Evolutionary conservation across 1,140 invertebrate species (phyloP).

Genomic region (Euschistus heros): DNA sequence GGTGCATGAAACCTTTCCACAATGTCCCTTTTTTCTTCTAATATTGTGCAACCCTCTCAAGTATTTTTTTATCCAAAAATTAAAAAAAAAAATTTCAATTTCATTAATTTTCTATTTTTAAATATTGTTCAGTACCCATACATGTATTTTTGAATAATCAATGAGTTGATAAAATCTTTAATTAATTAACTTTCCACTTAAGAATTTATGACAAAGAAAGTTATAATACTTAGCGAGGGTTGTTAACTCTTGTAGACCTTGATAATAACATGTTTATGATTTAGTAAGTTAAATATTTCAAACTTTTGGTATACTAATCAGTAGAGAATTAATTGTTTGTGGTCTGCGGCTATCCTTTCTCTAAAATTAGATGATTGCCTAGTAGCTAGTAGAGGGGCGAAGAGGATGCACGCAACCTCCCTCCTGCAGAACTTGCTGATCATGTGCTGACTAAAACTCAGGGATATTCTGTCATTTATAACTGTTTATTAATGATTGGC

Average conservation of each 20-base stretch:
- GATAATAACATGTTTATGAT: background rate
- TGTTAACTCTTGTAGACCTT: background rate
- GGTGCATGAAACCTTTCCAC: conserved; percentile 8
- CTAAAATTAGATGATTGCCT: conserved; percentile 13
- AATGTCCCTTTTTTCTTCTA: background rate
- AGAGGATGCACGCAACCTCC: conserved; percentile 14
- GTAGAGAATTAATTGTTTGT: conserved; percentile 9
- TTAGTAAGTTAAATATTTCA: background rate
- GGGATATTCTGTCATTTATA: background rate
- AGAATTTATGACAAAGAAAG: no score
- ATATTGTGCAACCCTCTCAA: no score
- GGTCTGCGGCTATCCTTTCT: conserved; percentile 11
- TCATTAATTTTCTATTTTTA: no score
- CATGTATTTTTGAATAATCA: no score
- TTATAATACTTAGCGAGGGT: background rate
- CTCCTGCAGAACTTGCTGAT: conserved; percentile 6
- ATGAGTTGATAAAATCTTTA: no score
- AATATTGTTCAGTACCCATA: no score
- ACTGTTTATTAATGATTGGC: no score
- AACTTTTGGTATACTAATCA: background rate
- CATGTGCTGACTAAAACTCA: conserved; percentile 3
- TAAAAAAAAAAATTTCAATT: no score
- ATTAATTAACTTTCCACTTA: no score
- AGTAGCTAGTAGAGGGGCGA: conserved; percentile 14
- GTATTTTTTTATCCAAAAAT: no score